These are phyloP conservation scores for Spilosoma lubricipeda DNA, from an alignment of 2,888 invertebrate species.

Conservation along the genomic window DNA sequence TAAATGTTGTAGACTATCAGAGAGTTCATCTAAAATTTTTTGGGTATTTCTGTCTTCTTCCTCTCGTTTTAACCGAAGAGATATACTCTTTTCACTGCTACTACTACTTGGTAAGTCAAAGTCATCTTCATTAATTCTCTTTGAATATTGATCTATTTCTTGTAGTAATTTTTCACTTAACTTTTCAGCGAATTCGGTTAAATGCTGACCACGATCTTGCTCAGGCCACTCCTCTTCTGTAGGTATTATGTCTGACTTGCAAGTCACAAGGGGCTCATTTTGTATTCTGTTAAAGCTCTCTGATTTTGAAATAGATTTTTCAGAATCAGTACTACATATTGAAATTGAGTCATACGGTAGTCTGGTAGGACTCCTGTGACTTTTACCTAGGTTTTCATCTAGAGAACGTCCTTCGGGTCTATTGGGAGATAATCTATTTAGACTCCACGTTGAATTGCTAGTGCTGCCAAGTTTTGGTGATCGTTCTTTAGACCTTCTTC, in stretches of 20 bases:
- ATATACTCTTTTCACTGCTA: conserved; percentile 84
- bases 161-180: conserved; percentile 92
- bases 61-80: conserved; percentile 79
- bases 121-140: conserved; percentile 83
- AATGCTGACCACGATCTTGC: conserved; percentile 88
- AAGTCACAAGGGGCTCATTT: conserved; percentile 83
- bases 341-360: conserved; percentile 82
- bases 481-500: conserved; percentile 81
- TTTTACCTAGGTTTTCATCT: conserved; percentile 80
- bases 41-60: conserved; percentile 82
- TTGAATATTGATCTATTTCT: conserved; percentile 89
- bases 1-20: conserved; percentile 84
- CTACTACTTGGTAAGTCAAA: conserved; percentile 83
- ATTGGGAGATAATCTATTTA: conserved; percentile 81
- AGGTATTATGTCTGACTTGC: conserved; percentile 81
- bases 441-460: conserved; percentile 83
- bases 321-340: conserved; percentile 83
- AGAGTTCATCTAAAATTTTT: conserved; percentile 80
- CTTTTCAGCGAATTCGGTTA: conserved; percentile 93
- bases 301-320: conserved; percentile 83
- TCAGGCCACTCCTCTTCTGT: conserved; percentile 87
- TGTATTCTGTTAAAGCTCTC: conserved; percentile 83
- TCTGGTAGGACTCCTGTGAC: conserved; percentile 80
- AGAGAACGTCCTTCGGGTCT: conserved; percentile 82
- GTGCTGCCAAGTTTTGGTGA: conserved; percentile 83